Percentiles rank a stretch among this genome's conserved stretches.
These are phyloP conservation scores for Porites lutea DNA, from an alignment of 64 coral and sea anemone genomes.

Conservation along the genomic window DNA sequence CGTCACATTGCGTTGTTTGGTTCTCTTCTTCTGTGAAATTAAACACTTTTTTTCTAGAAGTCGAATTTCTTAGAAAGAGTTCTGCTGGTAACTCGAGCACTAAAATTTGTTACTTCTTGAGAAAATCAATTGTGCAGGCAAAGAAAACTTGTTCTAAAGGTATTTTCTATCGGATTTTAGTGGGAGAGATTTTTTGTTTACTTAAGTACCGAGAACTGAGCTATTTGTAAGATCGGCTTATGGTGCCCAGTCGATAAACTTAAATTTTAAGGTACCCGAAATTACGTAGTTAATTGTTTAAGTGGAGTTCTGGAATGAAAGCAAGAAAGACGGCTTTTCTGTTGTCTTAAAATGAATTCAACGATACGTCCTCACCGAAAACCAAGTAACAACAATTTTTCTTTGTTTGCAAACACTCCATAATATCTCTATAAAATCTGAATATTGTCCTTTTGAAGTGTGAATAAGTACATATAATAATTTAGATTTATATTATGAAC, in stretches of 20 bases:
- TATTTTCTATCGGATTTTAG: not conserved
- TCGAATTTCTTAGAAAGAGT: slow-evolving; percentile 37
- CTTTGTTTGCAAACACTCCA: slow-evolving; percentile 48
- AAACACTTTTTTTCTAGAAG: slow-evolving; percentile 2
- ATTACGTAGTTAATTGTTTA: slow-evolving; percentile 33
- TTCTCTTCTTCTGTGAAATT: slow-evolving; percentile 38
- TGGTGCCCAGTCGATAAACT: not conserved
- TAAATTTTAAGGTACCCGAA: slow-evolving; percentile 20
- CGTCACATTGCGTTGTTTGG: not conserved
- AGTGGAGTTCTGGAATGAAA: not conserved
- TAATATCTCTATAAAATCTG: slow-evolving; percentile 69
- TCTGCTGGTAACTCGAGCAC: slow-evolving; percentile 18
- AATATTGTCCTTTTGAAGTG: slow-evolving; percentile 89
- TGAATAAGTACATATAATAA: slow-evolving; percentile 99
- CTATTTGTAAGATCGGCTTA: no score
- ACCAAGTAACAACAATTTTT: not conserved
- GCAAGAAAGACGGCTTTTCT: not conserved
- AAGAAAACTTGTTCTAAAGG: slow-evolving; percentile 6
- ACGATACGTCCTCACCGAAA: not conserved
- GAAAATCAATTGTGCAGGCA: slow-evolving; percentile 33
- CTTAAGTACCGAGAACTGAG: no score
- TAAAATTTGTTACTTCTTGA: slow-evolving; percentile 37
- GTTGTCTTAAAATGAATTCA: not conserved
- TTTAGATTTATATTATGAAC: slow-evolving; percentile 99
- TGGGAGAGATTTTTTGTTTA: not conserved